Percentiles rank a stretch among this genome's conserved stretches.
These are phyloP conservation scores for Octodon degus DNA, from an alignment of 2,113 vertebrate species.

Conservation along the genomic window DNA sequence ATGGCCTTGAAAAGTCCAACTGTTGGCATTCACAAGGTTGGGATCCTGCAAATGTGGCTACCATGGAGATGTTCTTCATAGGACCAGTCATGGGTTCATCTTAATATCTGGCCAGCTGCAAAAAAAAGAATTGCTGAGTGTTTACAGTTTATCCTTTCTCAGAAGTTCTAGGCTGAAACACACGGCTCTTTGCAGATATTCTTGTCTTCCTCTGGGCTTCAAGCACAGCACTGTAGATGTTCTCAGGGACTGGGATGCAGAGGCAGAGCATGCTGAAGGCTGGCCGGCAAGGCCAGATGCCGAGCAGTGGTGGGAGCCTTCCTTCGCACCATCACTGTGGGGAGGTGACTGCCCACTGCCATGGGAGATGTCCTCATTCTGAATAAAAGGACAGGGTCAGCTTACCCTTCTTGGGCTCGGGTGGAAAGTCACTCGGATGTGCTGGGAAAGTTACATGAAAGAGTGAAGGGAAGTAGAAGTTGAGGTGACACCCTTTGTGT, in stretches of 20 bases:
- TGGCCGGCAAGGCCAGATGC: not conserved
- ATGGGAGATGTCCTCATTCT: not conserved
- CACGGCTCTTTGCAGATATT: constrained; percentile 61
- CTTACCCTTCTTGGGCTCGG: not conserved
- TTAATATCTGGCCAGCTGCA: constrained; percentile 39
- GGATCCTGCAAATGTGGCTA: not conserved
- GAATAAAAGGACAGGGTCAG: not conserved
- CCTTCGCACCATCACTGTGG: no score
- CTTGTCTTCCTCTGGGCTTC: constrained; percentile 46
- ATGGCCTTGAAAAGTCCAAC: not conserved
- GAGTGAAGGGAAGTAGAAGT: not conserved
- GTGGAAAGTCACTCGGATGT: not conserved
- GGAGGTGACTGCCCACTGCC: not conserved
- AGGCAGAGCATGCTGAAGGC: not conserved
- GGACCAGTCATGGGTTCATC: constrained; percentile 37
- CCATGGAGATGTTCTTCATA: constrained; percentile 30
- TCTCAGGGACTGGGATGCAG: not conserved
- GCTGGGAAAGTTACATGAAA: not conserved
- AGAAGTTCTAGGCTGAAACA: constrained; percentile 64
- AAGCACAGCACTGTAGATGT: constrained; percentile 40
- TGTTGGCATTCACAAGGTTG: constrained; percentile 41
- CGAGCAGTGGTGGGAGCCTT: not conserved
- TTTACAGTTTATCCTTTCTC: constrained; percentile 58
- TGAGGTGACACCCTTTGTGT: not conserved
- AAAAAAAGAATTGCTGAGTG: constrained; percentile 49